These are phyloP conservation scores for Papilio protenor DNA, from an alignment of 2,888 invertebrate species.

Conservation along the genomic window DNA sequence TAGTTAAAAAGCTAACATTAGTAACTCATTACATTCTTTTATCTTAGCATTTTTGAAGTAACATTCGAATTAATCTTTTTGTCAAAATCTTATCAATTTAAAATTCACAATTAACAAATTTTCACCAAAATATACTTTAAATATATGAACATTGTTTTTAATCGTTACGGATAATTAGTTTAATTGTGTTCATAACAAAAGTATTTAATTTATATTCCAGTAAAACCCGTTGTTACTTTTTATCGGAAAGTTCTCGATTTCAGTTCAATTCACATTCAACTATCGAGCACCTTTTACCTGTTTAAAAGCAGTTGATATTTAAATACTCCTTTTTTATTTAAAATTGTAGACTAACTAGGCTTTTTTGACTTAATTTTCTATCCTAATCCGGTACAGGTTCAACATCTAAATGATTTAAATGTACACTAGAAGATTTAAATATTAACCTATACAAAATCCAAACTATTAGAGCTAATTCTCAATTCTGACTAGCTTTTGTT, in stretches of 20 bases:
- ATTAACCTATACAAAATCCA: not conserved
- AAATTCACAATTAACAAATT: not conserved
- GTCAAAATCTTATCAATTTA: not conserved
- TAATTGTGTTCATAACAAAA: conserved; percentile 8
- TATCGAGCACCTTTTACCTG: not conserved
- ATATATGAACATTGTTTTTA: not conserved
- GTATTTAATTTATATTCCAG: conserved; percentile 3
- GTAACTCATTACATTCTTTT: not conserved
- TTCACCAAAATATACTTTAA: not conserved
- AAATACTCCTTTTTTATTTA: not conserved
- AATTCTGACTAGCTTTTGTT: not conserved
- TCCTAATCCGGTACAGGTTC: too few species aligned
- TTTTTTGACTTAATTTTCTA: too few species aligned
- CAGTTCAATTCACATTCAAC: not conserved
- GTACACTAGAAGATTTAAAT: too few species aligned
- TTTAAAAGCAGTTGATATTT: not conserved
- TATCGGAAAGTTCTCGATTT: not conserved
- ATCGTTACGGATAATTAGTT: conserved; percentile 10
- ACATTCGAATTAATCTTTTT: not conserved
- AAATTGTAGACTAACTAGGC: too few species aligned
- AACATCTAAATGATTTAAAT: too few species aligned
- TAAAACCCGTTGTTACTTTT: not conserved
- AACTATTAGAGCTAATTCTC: not conserved
- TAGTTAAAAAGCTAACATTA: too few species aligned
- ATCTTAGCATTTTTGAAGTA: not conserved